These are phyloP conservation scores for Pemphredon lugubris DNA, from an alignment of 2,888 invertebrate genomes.

Conservation along the genomic window DNA sequence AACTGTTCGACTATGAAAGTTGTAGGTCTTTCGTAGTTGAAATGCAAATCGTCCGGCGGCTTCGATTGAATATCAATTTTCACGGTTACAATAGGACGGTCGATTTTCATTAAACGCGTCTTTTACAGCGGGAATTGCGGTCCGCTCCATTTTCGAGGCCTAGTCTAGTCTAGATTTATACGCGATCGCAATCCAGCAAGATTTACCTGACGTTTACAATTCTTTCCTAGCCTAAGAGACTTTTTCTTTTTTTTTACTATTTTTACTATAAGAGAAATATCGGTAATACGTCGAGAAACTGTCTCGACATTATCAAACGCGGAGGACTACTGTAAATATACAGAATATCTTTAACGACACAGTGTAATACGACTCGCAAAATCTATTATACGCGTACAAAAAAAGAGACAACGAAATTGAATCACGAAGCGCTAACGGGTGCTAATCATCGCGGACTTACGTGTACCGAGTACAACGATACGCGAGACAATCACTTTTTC, in stretches of 20 bases:
- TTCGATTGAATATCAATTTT: not conserved
- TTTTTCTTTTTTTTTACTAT: conserved; percentile 4
- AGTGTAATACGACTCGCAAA: not conserved
- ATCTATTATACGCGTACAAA: too few species aligned
- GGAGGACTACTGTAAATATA: conserved; percentile 37
- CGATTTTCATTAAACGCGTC: not conserved
- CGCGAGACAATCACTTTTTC: conserved; percentile 7
- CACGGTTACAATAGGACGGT: conserved; percentile 6
- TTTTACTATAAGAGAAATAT: conserved; percentile 8
- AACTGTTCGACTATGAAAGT: too few species aligned
- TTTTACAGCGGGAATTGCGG: too few species aligned
- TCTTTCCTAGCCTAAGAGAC: conserved; percentile 18
- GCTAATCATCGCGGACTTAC: conserved; percentile 13
- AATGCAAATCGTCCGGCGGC: not conserved
- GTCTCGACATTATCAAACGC: conserved; percentile 10
- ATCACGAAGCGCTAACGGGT: conserved; percentile 8
- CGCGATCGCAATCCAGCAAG: conserved; percentile 8
- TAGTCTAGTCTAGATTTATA: conserved; percentile 48
- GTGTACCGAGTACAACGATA: conserved; percentile 19
- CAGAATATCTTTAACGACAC: conserved; percentile 18
- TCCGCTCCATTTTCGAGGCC: conserved; percentile 31
- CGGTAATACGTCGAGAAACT: not conserved
- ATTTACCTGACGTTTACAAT: conserved; percentile 23
- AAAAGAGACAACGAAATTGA: not conserved
- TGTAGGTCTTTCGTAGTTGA: conserved; percentile 2